These are phyloP conservation scores for Meloidogyne floridensis DNA, from an alignment of 1,140 invertebrate species.

Conservation along the genomic window DNA sequence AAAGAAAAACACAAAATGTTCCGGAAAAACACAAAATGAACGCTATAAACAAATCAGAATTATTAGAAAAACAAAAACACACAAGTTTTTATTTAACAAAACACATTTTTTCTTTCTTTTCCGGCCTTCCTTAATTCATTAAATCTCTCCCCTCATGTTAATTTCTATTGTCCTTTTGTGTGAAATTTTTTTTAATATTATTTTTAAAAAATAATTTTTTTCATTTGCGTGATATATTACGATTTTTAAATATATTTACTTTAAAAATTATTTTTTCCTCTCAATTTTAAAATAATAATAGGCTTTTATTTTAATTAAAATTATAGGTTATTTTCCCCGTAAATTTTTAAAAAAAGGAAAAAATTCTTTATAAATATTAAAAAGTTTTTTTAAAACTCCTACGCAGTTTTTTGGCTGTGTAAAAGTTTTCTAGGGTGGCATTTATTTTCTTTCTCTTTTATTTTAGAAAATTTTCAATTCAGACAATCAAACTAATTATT, in stretches of 20 bases:
- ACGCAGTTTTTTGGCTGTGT: not conserved
- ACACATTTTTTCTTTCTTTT: not conserved
- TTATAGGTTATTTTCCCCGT: not conserved
- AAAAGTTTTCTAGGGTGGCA: too few species aligned
- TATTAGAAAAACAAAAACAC: not conserved
- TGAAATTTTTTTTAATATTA: not conserved
- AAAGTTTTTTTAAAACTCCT: not conserved
- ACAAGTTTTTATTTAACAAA: not conserved
- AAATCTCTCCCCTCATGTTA: not conserved
- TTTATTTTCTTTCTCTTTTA: too few species aligned
- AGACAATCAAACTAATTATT: too few species aligned
- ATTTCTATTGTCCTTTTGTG: not conserved
- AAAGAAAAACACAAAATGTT: too few species aligned
- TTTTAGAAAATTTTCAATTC: too few species aligned
- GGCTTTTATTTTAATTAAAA: constrained; percentile 6
- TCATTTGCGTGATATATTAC: not conserved
- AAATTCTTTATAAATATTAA: not conserved
- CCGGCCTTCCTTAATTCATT: not conserved
- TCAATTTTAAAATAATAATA: not conserved
- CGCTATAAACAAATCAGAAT: not conserved
- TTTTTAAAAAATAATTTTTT: not conserved
- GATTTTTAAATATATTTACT: not conserved
- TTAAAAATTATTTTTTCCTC: not conserved
- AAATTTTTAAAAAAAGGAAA: not conserved
- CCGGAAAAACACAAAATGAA: not conserved